phyloP scores from a whole-genome alignment of 92 coral and sea anemone genomes.

The Bergia sp. region DNA sequence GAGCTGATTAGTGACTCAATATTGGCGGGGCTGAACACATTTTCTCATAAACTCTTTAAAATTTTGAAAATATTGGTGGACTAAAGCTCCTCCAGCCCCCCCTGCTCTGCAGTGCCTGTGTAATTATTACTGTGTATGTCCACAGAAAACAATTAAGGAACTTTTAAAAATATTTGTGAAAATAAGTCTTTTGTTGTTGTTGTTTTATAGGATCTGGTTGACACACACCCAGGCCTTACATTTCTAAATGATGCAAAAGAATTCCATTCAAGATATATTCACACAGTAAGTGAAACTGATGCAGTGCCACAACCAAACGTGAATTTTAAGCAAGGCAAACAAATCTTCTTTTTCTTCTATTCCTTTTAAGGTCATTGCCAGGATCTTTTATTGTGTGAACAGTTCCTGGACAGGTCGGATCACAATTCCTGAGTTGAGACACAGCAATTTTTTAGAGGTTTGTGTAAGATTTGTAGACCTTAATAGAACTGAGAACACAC shows the following conservation, averaged over 20 bases:
- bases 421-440: slow-evolving; percentile 90
- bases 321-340: not conserved
- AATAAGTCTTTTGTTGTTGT: not conserved
- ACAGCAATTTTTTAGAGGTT: slow-evolving; percentile 97
- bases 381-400: slow-evolving; percentile 95
- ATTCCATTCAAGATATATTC: slow-evolving; percentile 96
- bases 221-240: slow-evolving; percentile 86
- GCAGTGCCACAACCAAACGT: not conserved
- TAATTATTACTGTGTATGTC: no score
- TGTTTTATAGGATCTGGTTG: slow-evolving; percentile 79
- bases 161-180: not conserved
- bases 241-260: slow-evolving; percentile 92
- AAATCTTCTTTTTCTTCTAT: not conserved
- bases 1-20: no score
- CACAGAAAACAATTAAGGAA: not conserved
- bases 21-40: no score
- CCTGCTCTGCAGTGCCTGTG: no score
- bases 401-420: slow-evolving; percentile 98
- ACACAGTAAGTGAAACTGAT: slow-evolving; percentile 73
- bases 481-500: no score
- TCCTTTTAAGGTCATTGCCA: slow-evolving; percentile 84
- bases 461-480: not conserved
- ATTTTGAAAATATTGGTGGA: no score
- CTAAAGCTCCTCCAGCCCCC: no score
- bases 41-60: no score